These are phyloP conservation scores for Gopherus evgoodei DNA, from an alignment of 2,113 vertebrate species.

Conservation along the genomic window DNA sequence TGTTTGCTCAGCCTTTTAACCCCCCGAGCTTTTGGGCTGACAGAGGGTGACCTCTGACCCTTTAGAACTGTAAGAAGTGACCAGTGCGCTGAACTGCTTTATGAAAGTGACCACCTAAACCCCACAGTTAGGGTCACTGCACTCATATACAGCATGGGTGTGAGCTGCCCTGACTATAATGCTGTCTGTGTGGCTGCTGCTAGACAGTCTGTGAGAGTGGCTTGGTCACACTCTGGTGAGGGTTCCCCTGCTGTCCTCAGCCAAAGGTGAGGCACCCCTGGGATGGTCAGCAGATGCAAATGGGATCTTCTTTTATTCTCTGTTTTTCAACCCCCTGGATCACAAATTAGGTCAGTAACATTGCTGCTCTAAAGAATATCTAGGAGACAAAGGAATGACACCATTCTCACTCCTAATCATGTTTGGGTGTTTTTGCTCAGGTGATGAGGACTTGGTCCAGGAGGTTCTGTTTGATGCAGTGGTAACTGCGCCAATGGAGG, in stretches of 20 bases:
- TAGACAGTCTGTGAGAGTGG: not conserved
- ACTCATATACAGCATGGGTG: not conserved
- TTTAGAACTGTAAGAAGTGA: not conserved
- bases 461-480: slow-evolving; percentile 94
- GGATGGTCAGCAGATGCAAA: not conserved
- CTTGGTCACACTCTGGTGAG: not conserved
- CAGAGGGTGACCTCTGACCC: not conserved
- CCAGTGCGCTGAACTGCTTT: not conserved
- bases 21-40: not conserved
- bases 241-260: not conserved
- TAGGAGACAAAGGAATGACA: not conserved
- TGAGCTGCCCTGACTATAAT: not conserved
- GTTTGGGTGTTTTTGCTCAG: slow-evolving; percentile 68
- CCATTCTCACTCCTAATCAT: not conserved
- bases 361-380: not conserved
- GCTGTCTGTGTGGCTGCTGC: not conserved
- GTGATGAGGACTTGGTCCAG: slow-evolving; percentile 88
- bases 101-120: not conserved
- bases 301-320: not conserved
- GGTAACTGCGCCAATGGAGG: slow-evolving; percentile 96
- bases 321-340: not conserved
- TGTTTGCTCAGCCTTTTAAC: not conserved
- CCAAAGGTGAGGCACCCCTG: not conserved
- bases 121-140: not conserved
- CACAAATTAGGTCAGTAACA: not conserved